A percentile compares a stretch with the other conserved stretches of the same genome.
Evolutionary conservation across 2,888 invertebrate genomes (phyloP).

Genomic region (Luperina nickerlii): DNA sequence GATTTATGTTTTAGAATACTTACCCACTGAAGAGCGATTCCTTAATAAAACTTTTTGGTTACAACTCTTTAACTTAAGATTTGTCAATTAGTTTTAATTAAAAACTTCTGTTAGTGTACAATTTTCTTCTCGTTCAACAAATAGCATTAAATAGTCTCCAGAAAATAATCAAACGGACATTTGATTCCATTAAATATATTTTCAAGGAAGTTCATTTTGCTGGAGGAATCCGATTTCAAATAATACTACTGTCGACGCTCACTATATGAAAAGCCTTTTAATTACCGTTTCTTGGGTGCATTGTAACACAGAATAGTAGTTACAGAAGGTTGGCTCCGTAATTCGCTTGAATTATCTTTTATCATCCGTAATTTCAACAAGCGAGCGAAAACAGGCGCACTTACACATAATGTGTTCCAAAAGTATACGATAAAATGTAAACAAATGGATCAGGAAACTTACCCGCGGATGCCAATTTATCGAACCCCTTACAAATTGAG

Average conservation of each 20-base stretch:
- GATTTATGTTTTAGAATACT: not conserved
- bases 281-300: slow-evolving; percentile 78
- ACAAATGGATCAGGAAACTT: not conserved
- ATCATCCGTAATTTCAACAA: not conserved
- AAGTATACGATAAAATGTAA: not conserved
- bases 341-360: too few species aligned
- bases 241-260: slow-evolving; percentile 57
- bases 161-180: slow-evolving; percentile 55
- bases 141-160: slow-evolving; percentile 6
- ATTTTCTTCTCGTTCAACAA: not conserved
- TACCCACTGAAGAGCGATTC: too few species aligned
- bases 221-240: slow-evolving; percentile 75
- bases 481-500: not conserved
- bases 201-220: slow-evolving; percentile 61
- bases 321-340: not conserved
- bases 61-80: not conserved
- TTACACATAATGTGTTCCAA: not conserved
- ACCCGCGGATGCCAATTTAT: not conserved
- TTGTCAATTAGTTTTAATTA: not conserved
- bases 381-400: not conserved
- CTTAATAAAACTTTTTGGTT: not conserved
- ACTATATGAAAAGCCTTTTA: slow-evolving; percentile 72
- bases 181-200: slow-evolving; percentile 66
- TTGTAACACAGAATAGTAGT: slow-evolving; percentile 44
- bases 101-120: not conserved